A percentile compares a stretch with the other conserved stretches of the same genome.
Evolutionary conservation across 2,113 vertebrate genomes (phyloP).

Genomic region (Anguilla rostrata): DNA sequence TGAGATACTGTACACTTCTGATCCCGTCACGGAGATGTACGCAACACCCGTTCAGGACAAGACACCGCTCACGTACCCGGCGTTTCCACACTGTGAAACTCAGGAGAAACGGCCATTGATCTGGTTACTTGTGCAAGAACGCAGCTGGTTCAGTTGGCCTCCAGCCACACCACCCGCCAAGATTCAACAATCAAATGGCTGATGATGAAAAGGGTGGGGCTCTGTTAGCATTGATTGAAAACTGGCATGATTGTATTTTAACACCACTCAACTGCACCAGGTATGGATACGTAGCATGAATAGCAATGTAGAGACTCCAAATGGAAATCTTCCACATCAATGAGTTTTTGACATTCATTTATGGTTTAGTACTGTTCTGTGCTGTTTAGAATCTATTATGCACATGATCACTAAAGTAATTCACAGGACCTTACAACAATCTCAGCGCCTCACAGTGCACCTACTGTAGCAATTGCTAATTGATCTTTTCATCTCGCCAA

Average conservation of each 20-base stretch:
- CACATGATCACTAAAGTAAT: neutral
- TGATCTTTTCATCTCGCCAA: neutral
- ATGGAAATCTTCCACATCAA: neutral
- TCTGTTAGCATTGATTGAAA: neutral
- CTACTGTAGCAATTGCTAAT: neutral
- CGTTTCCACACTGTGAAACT: neutral
- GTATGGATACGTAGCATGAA: neutral
- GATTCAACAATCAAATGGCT: neutral
- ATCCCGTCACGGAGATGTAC: neutral
- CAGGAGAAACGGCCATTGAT: neutral
- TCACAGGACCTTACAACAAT: neutral
- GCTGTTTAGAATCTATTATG: neutral
- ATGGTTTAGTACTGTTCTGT: neutral
- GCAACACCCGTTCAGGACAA: neutral
- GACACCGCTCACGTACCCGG: neutral
- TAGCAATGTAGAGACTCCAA: neutral
- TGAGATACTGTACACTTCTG: neutral
- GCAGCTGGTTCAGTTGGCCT: neutral
- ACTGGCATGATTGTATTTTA: too few species aligned
- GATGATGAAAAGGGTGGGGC: neutral
- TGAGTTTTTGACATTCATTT: neutral
- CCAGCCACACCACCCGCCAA: neutral
- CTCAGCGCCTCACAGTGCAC: neutral
- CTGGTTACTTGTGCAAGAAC: neutral
- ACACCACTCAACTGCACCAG: too few species aligned